A percentile compares a stretch with the other conserved stretches of the same genome.
Evolutionary conservation across 2,797 vertebrate genomes (phyloP).

Genomic region (Onychomys torridus): DNA sequence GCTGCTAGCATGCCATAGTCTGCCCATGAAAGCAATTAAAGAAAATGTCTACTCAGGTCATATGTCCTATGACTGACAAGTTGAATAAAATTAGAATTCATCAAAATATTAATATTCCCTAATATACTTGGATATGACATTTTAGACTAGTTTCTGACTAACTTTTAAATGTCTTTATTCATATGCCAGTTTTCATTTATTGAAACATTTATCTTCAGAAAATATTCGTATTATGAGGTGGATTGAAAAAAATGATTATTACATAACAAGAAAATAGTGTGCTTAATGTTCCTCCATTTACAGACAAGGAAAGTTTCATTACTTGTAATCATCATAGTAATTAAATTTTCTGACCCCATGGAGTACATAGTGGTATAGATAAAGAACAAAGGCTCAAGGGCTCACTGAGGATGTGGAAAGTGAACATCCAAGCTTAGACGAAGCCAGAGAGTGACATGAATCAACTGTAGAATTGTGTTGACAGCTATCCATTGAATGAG

Average conservation of each 20-base stretch:
- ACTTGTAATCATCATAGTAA: not conserved
- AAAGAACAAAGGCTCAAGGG: not conserved
- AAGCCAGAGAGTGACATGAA: slow-evolving; percentile 59
- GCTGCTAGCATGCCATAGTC: slow-evolving; percentile 2
- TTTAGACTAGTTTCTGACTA: slow-evolving; percentile 51
- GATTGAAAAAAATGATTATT: slow-evolving; percentile 20
- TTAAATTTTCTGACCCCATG: not conserved
- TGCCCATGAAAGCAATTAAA: slow-evolving; percentile 57
- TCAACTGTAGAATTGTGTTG: slow-evolving; percentile 8
- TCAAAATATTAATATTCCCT: slow-evolving; percentile 64
- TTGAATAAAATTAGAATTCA: slow-evolving; percentile 69
- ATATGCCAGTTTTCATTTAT: not conserved
- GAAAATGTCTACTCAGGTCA: slow-evolving; percentile 67
- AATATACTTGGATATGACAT: slow-evolving; percentile 19
- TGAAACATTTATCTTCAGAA: slow-evolving; percentile 50
- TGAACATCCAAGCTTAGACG: slow-evolving; percentile 30
- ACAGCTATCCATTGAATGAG: slow-evolving; percentile 27
- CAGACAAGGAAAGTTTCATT: not conserved
- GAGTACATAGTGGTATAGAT: not conserved
- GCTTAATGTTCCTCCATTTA: not conserved
- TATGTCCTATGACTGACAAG: slow-evolving; percentile 62
- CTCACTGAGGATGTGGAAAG: slow-evolving; percentile 32
- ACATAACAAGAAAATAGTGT: not conserved
- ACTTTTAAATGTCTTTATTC: slow-evolving; percentile 33
- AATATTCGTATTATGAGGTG: slow-evolving; percentile 26